A percentile compares a stretch with the other conserved stretches of the same genome.
Evolutionary conservation across 2,797 vertebrate genomes (phyloP).

Genomic region (Parambassis ranga): DNA sequence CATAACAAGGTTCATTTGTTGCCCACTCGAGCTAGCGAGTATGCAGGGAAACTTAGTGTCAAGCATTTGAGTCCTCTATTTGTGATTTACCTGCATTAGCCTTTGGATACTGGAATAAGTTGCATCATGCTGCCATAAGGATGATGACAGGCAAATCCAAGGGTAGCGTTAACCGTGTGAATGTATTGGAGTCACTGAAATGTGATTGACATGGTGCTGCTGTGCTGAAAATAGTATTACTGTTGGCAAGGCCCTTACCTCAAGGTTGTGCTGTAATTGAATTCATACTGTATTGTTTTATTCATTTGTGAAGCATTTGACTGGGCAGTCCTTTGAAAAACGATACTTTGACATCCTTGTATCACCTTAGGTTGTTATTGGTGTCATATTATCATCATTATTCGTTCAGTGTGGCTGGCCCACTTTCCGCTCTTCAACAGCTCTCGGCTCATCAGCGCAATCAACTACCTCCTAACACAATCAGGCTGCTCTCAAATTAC

Average conservation of each 20-base stretch:
- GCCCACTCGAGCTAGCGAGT: conserved; percentile 66
- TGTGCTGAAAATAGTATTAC: not conserved
- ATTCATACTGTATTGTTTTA: conserved; percentile 29
- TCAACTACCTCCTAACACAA: conserved; percentile 66
- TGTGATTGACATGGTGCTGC: conserved; percentile 33
- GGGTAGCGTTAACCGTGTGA: conserved; percentile 30
- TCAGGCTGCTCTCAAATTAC: conserved; percentile 68
- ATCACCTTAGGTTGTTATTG: conserved; percentile 36
- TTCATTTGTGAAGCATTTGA: conserved; percentile 8
- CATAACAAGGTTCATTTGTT: conserved; percentile 83
- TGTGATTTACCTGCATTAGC: conserved; percentile 70
- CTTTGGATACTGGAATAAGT: conserved; percentile 48
- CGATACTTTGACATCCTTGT: conserved; percentile 19
- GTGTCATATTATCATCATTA: conserved; percentile 48
- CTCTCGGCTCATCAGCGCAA: conserved; percentile 65
- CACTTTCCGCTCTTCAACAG: conserved; percentile 58
- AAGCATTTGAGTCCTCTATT: conserved; percentile 58
- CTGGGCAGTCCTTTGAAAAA: conserved; percentile 23
- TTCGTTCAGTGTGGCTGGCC: conserved; percentile 51
- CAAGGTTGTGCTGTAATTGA: conserved; percentile 20
- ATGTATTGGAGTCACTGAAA: conserved; percentile 21
- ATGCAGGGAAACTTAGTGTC: conserved; percentile 70
- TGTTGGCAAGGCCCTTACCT: not conserved
- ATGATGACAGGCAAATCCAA: conserved; percentile 14
- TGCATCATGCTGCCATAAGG: conserved; percentile 37